These are phyloP conservation scores for Platyura marginata DNA, from an alignment of 1,140 invertebrate genomes.

Conservation along the genomic window DNA sequence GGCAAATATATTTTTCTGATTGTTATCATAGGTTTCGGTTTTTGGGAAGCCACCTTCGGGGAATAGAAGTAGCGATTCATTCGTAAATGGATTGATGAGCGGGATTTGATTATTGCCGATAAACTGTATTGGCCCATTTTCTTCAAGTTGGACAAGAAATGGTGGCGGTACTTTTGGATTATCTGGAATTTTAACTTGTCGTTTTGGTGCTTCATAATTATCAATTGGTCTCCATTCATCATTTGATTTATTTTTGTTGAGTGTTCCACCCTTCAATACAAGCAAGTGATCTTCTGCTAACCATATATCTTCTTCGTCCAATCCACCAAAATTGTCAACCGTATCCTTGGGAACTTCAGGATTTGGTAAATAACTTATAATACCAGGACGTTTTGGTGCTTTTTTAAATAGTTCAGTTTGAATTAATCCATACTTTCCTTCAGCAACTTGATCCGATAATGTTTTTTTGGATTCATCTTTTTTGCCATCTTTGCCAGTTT, in stretches of 20 bases:
- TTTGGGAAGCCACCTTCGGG: slow-evolving; percentile 9
- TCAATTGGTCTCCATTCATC: slow-evolving; percentile 61
- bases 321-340: slow-evolving; percentile 55
- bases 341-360: slow-evolving; percentile 61
- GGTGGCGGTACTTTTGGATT: slow-evolving; percentile 65
- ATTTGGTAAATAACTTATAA: slow-evolving; percentile 60
- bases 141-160: slow-evolving; percentile 68
- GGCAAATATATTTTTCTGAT: slow-evolving; percentile 19
- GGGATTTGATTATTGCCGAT: slow-evolving; percentile 25
- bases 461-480: slow-evolving; percentile 63
- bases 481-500: slow-evolving; percentile 31
- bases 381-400: slow-evolving; percentile 48
- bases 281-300: slow-evolving; percentile 72
- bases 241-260: slow-evolving; percentile 16
- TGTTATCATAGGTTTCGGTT: slow-evolving; percentile 8
- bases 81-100: slow-evolving; percentile 16
- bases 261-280: slow-evolving; percentile 55
- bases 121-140: slow-evolving; percentile 44
- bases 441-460: slow-evolving; percentile 64
- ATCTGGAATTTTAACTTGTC: slow-evolving; percentile 57
- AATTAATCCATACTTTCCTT: slow-evolving; percentile 76
- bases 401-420: slow-evolving; percentile 61
- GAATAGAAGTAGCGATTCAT: slow-evolving; percentile 10
- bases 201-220: slow-evolving; percentile 54
- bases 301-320: slow-evolving; percentile 73